Evolutionary conservation across 2,888 invertebrate genomes (phyloP), one percentile per base, ranked within the genome.

Genomic region (Apantesis nais): DNA sequence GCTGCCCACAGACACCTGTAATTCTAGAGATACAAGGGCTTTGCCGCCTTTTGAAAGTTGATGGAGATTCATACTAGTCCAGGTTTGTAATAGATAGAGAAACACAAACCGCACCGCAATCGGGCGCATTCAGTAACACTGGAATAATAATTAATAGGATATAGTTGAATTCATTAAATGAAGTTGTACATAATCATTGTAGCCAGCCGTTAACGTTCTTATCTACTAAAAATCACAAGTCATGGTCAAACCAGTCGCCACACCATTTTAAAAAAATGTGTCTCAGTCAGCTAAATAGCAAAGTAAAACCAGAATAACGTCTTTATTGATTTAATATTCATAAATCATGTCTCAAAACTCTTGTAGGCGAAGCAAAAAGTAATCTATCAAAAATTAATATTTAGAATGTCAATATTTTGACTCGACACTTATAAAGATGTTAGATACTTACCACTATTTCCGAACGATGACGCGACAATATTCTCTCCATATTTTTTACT

Each of bases 401-500:
- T 25, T 62, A 64, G 67, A 73, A 70, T 64, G 37, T 67, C 66
- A 70, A 73, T 70, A 73, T 73, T 73, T 73, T 73, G 72, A 73
- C 72, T 67, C 39, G 2, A 39, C 22, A 22, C 25, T 41, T 64
- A 72, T 58, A 34, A 41, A 73, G 67, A 64, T 48, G 66, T 69
- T 61, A n/a, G n/a, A n/a, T n/a, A 41, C 48, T 16, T 55, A 34
- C 37, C 9, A n/a, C 66, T 48, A 60, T 66, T 69, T 69, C 48
- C 34, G 29, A 25, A 52, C 72, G 84, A 86, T 86, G 86, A 86
- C 81, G 58, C 60, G 85, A 80, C 85, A 79, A 31, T 39, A 69
- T 72, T 5, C 68, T 73, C 67, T 58, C 70, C 70, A 70, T 69
- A 66, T 80, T 80, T 83, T 80, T 82, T 83, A 82, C 78, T 70